phyloP scores from a whole-genome alignment of 2,888 invertebrate genomes.

The Steinernema hermaphroditum region DNA sequence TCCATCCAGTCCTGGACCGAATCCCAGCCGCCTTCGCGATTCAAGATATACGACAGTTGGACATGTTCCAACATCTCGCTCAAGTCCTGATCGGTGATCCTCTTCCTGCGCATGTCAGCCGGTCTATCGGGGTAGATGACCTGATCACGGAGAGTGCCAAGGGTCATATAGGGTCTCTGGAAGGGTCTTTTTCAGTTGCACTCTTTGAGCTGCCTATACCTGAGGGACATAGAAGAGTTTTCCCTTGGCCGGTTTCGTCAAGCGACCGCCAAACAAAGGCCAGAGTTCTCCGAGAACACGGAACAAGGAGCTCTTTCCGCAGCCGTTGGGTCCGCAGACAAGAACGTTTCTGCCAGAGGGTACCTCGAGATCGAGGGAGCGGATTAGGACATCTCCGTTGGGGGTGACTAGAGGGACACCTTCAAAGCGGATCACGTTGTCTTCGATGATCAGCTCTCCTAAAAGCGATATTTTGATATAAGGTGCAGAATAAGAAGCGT shows the following conservation, averaged over 20 bases:
- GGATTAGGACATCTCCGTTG: conserved; percentile 90
- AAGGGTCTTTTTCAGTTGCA: no score
- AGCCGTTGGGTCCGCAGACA: conserved; percentile 98
- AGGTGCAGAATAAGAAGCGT: no score
- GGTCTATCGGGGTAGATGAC: conserved; percentile 87
- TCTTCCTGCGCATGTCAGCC: conserved; percentile 77
- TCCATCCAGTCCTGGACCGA: conserved; percentile 91
- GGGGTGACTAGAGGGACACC: conserved; percentile 93
- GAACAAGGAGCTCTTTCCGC: conserved; percentile 95
- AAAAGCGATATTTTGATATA: no score
- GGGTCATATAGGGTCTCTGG: conserved; percentile 92
- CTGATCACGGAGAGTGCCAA: conserved; percentile 90
- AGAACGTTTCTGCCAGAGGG: conserved; percentile 91
- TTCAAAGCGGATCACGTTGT: conserved; percentile 87
- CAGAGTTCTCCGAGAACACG: conserved; percentile 91
- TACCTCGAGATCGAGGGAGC: conserved; percentile 83
- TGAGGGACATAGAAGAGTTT: conserved; percentile 93
- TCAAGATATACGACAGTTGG: conserved; percentile 75
- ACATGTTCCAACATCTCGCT: conserved; percentile 75
- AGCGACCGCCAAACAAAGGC: conserved; percentile 79
- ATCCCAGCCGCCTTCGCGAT: conserved; percentile 61
- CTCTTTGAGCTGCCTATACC: no score
- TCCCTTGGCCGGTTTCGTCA: conserved; percentile 91
- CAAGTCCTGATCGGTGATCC: conserved; percentile 80
- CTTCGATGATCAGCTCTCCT: conserved; percentile 67